Base-by-base conservation (phyloP, 2,113 vertebrate genomes). In the Oceanodroma tethys region DNA sequence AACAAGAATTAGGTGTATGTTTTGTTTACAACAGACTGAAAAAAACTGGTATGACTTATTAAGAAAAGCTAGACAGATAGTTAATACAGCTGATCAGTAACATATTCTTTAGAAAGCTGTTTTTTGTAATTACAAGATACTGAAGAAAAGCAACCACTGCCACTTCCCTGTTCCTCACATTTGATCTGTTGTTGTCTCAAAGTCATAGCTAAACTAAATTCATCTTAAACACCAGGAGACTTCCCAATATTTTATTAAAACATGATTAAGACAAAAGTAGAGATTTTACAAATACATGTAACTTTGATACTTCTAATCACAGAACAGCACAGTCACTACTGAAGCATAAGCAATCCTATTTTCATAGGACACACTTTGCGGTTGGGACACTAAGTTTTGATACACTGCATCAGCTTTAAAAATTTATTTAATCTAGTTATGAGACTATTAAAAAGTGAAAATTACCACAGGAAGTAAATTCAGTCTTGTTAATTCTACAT, bases 361-460 rank as follows among this genome's bases (percentile, higher is more conserved):
- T 81, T 63, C 29, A n/a, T 1, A n/a, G 17, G 9, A 34, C 8
- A 40, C 21, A 25, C 3, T 48, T 19, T 3, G 15, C 4, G 2
- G 8, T 7, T 26, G 12, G 14, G 17, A 78, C 15, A 43, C 9
- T 53, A 53, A 58, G 7, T 59, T 74, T 73, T 53, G 2, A 73
- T 30, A 73, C 2, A 52, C 5, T 32, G 4, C 9, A 76, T 60
- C 10, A 86, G 22, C 22, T 92, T 80, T 26, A 88, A 45, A 52
- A 53, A 29, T 8, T 0, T 12, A 66, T 47, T 56, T 43, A n/a
- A 42, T 22, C 22, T 34, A 78, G 14, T 71, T 80, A 58, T 13
- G 4, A 67, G 13, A 50, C 38, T 21, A 27, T 3, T 48, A 45
- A 38, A 86, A 63, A 60, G 5, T 36, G 6, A 75, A 83, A 43